Evolutionary conservation across 1,140 invertebrate genomes (phyloP).

Genomic region (Bombus confusus): DNA sequence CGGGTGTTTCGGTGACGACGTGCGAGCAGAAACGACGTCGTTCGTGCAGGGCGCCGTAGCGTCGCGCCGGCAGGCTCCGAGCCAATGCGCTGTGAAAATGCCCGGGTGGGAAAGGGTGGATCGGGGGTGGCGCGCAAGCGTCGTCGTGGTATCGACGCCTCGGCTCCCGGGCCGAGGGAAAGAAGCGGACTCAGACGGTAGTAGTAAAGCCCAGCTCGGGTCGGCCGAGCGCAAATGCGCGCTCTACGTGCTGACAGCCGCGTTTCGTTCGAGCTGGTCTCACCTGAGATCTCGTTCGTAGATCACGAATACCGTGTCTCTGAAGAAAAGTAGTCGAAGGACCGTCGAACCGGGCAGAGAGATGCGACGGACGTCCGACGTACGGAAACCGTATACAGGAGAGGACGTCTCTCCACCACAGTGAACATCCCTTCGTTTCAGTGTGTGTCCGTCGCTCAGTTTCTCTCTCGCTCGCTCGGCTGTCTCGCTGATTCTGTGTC

Average conservation of each 20-base stretch:
- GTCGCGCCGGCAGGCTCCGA: conserved; percentile 56
- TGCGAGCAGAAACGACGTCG: conserved; percentile 11
- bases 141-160: conserved; percentile 77
- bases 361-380: not conserved
- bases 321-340: not conserved
- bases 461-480: conserved; percentile 15
- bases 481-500: not conserved
- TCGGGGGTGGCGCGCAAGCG: conserved; percentile 79
- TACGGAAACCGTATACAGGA: not conserved
- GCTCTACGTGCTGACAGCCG: conserved; percentile 41
- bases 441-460: conserved; percentile 5
- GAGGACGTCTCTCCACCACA: conserved; percentile 17
- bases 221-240: conserved; percentile 70
- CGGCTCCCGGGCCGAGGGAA: conserved; percentile 68
- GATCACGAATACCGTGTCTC: not conserved
- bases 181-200: conserved; percentile 65
- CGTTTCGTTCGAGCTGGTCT: conserved; percentile 36
- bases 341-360: not conserved
- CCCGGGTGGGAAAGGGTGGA: conserved; percentile 66
- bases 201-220: conserved; percentile 79
- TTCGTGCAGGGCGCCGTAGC: conserved; percentile 31
- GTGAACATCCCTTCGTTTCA: conserved; percentile 25
- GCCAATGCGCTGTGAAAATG: conserved; percentile 67
- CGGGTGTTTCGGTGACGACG: not conserved
- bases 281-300: conserved; percentile 19